A percentile compares a stretch with the other conserved stretches of the same genome.
These are phyloP conservation scores for Eulimnadia texana DNA, from an alignment of 1,140 invertebrate genomes.

Conservation along the genomic window DNA sequence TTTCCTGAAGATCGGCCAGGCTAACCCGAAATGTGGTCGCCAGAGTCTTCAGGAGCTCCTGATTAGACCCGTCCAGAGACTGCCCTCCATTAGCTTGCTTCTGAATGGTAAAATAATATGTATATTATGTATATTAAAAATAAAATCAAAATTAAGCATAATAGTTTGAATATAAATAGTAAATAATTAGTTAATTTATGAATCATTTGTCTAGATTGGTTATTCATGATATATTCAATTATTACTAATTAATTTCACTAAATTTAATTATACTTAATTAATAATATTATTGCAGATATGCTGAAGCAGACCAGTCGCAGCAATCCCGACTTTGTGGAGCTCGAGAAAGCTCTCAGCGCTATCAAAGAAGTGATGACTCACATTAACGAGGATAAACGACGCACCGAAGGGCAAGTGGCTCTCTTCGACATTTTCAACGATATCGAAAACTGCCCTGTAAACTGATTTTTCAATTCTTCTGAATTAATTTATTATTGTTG, in stretches of 20 bases:
- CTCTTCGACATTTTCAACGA: slow-evolving; percentile 97
- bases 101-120: slow-evolving; percentile 84
- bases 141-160: no score
- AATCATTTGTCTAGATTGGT: no score
- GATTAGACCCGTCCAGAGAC: slow-evolving; percentile 88
- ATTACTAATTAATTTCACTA: not conserved
- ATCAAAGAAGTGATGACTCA: slow-evolving; percentile 88
- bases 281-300: slow-evolving; percentile 48
- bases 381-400: slow-evolving; percentile 93
- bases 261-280: not conserved
- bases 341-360: slow-evolving; percentile 69
- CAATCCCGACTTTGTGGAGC: slow-evolving; percentile 66
- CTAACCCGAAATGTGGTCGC: slow-evolving; percentile 79
- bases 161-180: no score
- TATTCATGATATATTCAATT: no score
- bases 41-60: slow-evolving; percentile 87
- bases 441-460: slow-evolving; percentile 89
- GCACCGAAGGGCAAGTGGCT: slow-evolving; percentile 82
- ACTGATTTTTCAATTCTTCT: not conserved
- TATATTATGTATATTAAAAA: not conserved
- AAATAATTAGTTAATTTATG: no score
- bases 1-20: slow-evolving; percentile 87
- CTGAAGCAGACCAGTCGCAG: slow-evolving; percentile 73
- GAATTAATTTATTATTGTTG: not conserved
- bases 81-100: slow-evolving; percentile 86